A percentile compares a stretch with the other conserved stretches of the same genome.
These are phyloP conservation scores for Campylorhamphus procurvoides DNA, from an alignment of 2,113 vertebrate species.

Conservation along the genomic window DNA sequence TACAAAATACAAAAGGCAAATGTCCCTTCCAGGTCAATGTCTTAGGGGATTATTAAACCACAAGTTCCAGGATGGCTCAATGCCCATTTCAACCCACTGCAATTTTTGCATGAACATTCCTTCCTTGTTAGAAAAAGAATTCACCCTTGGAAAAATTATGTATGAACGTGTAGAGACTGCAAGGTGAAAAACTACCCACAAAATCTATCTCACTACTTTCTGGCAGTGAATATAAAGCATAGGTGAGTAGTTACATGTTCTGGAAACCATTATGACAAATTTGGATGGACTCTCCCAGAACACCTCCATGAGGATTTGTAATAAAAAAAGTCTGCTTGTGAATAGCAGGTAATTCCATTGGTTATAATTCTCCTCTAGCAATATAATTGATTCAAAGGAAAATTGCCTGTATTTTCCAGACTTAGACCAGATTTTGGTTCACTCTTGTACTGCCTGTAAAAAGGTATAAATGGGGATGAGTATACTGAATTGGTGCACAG, in stretches of 20 bases:
- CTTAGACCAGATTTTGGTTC: background rate
- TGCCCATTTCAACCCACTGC: background rate
- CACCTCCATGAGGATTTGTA: background rate
- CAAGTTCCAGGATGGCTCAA: background rate
- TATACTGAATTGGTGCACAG: background rate
- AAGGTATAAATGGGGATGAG: background rate
- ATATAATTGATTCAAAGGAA: background rate
- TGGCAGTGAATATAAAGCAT: background rate
- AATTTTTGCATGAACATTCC: background rate
- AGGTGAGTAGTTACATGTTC: background rate
- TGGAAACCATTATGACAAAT: background rate
- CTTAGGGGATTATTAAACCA: background rate
- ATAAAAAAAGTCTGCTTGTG: background rate
- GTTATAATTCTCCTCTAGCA: background rate
- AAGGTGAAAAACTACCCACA: background rate
- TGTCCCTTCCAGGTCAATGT: background rate
- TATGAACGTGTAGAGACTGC: background rate
- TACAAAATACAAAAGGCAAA: background rate
- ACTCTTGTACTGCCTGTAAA: background rate
- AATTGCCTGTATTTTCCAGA: background rate
- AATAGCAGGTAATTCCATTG: background rate
- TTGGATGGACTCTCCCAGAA: background rate
- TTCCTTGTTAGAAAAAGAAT: background rate
- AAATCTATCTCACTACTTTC: background rate
- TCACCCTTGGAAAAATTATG: background rate